Conservation (phyloP, 2,113 vertebrate species). For the Phalacrocorax pelagicus region DNA sequence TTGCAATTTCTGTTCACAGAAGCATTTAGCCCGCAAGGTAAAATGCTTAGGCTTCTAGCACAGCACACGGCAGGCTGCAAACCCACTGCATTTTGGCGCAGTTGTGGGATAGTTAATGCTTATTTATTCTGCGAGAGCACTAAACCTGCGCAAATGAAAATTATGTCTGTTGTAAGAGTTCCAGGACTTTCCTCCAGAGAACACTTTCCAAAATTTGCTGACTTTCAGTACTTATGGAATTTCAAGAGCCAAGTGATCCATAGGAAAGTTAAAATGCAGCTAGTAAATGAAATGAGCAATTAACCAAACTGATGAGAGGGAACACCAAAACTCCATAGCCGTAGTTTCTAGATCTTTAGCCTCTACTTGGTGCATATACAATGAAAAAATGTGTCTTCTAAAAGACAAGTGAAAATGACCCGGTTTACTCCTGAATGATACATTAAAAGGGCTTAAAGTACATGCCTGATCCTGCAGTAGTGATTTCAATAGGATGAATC, state of each 20-base stretch:
- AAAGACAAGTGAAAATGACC: not conserved
- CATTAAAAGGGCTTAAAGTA: not conserved
- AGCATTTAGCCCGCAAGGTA: not conserved
- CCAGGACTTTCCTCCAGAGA: conserved; percentile 64
- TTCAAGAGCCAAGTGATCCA: conserved; percentile 57
- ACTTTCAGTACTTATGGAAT: conserved; percentile 16
- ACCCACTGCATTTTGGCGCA: not conserved
- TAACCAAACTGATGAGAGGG: conserved; percentile 51
- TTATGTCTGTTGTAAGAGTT: conserved; percentile 41
- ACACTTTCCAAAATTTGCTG: conserved; percentile 54
- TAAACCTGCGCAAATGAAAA: conserved; percentile 49
- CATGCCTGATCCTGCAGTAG: not conserved
- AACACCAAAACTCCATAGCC: not conserved
- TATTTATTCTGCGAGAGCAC: conserved; percentile 53
- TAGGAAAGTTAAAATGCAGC: conserved; percentile 48
- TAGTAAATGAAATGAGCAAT: conserved; percentile 62
- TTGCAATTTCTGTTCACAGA: not conserved
- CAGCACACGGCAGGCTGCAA: not conserved
- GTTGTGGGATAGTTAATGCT: conserved; percentile 47
- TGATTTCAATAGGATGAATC: not conserved
- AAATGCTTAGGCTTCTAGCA: not conserved
- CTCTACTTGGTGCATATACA: not conserved
- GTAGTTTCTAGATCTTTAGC: conserved; percentile 33
- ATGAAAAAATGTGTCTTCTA: not conserved
- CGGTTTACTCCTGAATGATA: not conserved